Evolutionary conservation across 2,888 invertebrate species (phyloP).

Genomic region (Exephanes ischioxanthus): DNA sequence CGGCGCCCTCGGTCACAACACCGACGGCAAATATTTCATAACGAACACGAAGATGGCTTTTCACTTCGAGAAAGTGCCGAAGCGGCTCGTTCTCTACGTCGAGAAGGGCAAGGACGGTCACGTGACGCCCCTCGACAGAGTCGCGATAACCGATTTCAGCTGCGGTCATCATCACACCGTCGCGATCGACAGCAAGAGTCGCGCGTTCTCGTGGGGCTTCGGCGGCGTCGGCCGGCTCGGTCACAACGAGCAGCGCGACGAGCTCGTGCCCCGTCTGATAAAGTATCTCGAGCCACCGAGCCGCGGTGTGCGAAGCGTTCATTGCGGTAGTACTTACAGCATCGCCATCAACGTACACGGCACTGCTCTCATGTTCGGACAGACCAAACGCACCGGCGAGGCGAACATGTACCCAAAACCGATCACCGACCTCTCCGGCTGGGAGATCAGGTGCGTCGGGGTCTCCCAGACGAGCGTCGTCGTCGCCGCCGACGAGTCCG

Average conservation of each 20-base stretch:
- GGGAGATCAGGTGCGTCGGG: conserved; percentile 94
- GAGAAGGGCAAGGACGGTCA: conserved; percentile 95
- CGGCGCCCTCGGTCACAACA: conserved; percentile 97
- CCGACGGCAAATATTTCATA: conserved; percentile 97
- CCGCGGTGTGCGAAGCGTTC: conserved; percentile 92
- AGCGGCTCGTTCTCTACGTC: conserved; percentile 93
- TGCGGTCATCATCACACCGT: conserved; percentile 97
- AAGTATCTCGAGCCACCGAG: conserved; percentile 95
- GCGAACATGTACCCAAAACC: conserved; percentile 99
- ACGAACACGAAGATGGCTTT: conserved; percentile 95
- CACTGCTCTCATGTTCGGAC: conserved; percentile 90
- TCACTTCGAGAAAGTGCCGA: conserved; percentile 94
- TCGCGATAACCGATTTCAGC: conserved; percentile 95
- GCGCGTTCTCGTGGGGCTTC: conserved; percentile 98
- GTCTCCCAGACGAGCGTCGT: conserved; percentile 94
- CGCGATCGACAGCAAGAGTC: conserved; percentile 94
- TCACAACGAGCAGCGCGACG: conserved; percentile 97
- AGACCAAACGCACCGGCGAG: conserved; percentile 96
- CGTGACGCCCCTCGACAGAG: conserved; percentile 92
- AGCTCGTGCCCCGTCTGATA: conserved; percentile 92
- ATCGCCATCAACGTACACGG: conserved; percentile 91
- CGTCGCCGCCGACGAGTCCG: conserved; percentile 95
- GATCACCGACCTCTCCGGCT: conserved; percentile 96
- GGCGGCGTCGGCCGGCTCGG: conserved; percentile 97
- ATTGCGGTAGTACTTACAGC: conserved; percentile 95